Base-by-base conservation (phyloP, 2,888 invertebrate genomes). In the Mycalesis mineus region DNA sequence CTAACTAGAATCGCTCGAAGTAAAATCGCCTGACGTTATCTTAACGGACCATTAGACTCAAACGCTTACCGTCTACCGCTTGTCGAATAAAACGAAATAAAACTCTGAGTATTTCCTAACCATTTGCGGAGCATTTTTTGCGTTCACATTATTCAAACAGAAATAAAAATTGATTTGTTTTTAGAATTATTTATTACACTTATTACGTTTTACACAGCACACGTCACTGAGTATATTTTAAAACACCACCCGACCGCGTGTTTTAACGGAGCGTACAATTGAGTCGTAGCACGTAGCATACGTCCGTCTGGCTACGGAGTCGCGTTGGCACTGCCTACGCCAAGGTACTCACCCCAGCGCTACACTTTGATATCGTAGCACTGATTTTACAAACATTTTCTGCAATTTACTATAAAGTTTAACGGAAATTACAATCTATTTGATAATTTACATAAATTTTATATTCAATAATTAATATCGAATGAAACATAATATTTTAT, bases 241-340 rank as follows among this genome's bases (percentile, higher is more conserved):
- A 17, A 47, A 40, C 53, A 59, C 50, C 22, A 55, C 48, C 54
- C 55, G 47, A 31, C 13, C 42, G 47, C 55, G 57, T 15, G 39
- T 45, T n/a, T 29, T n/a, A 31, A 49, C 42, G 55, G 39, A 40
- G 15, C 15, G 48, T 52, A 55, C 59, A 41, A 33, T 7, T 33
- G 29, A 2, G n/a, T 22, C 62, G 65, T 64, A 64, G 58, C 62
- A 44, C 52, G 57, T 58, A 61, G 54, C 57, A 55, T 57, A 62
- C 71, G 84, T 75, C 86, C 77, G 76, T 63, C 68, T 72, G 64
- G 78, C 82, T 83, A 84, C 84, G 82, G 67, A 65, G 82, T 74
- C 79, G 78, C 80, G 78, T 72, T 74, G 77, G 78, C 77, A 88
- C 88, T 88, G 85, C 73, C 83, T 82, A 84, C 83, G 82, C 67